Percentiles rank a stretch among this genome's conserved stretches.
Evolutionary conservation across 2,888 invertebrate genomes (phyloP).

Genomic region (Pseudeuparius sepicola): DNA sequence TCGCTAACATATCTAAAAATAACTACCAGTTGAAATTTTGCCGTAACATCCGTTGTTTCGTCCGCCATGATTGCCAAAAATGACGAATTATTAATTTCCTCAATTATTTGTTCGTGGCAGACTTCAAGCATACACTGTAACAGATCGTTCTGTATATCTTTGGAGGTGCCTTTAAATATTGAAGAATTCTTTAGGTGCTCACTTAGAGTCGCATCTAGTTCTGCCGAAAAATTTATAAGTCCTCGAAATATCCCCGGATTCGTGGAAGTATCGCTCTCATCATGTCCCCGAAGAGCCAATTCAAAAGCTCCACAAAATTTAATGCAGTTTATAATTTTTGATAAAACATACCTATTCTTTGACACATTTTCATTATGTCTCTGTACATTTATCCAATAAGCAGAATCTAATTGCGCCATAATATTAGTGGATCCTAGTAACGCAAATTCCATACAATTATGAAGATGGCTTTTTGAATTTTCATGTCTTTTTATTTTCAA

Average conservation of each 20-base stretch:
- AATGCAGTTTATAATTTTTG: no score
- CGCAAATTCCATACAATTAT: conserved; percentile 10
- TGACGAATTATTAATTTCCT: conserved; percentile 21
- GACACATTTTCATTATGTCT: conserved; percentile 7
- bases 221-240: conserved; percentile 26
- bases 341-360: conserved; percentile 10
- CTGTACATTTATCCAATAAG: conserved; percentile 8
- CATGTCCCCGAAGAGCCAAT: no score
- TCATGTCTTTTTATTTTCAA: conserved; percentile 10
- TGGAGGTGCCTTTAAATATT: conserved; percentile 29
- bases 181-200: conserved; percentile 24
- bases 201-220: conserved; percentile 25
- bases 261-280: no score
- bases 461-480: not conserved
- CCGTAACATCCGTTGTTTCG: conserved; percentile 28
- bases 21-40: conserved; percentile 24
- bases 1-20: conserved; percentile 25
- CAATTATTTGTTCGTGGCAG: conserved; percentile 23
- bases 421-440: conserved; percentile 11
- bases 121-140: conserved; percentile 29
- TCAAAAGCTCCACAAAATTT: no score
- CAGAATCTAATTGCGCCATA: conserved; percentile 8
- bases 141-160: conserved; percentile 29
- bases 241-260: conserved; percentile 28
- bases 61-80: conserved; percentile 27